These are phyloP conservation scores for Aplocera efformata DNA, from an alignment of 2,888 invertebrate genomes.

Conservation along the genomic window DNA sequence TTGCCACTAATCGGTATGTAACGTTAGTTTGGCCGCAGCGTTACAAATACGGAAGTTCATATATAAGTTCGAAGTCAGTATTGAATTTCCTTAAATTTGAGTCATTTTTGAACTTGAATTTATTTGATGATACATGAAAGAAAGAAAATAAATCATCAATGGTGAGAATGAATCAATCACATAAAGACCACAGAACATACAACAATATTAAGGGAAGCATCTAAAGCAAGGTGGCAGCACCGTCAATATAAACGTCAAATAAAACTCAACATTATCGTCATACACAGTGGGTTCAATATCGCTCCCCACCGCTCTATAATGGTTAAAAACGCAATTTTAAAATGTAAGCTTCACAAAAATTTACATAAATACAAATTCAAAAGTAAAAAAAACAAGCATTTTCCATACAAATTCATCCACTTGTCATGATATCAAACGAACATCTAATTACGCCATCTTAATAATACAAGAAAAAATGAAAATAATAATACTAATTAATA, in stretches of 20 bases:
- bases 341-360: slow-evolving; percentile 61
- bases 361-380: slow-evolving; percentile 53
- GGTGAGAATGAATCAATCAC: slow-evolving; percentile 28
- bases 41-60: too few relatives aligned
- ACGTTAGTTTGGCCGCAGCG: too few relatives aligned
- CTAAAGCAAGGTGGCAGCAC: slow-evolving; percentile 48
- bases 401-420: slow-evolving; percentile 59
- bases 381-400: slow-evolving; percentile 56
- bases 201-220: slow-evolving; percentile 46
- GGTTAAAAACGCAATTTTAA: slow-evolving; percentile 48
- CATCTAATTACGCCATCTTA: slow-evolving; percentile 78
- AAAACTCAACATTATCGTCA: slow-evolving; percentile 40
- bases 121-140: too few relatives aligned
- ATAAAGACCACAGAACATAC: slow-evolving; percentile 26
- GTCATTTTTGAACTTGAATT: too few relatives aligned
- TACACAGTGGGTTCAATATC: slow-evolving; percentile 13
- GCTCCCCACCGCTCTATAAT: slow-evolving; percentile 22
- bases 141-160: too few relatives aligned
- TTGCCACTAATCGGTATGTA: too few relatives aligned
- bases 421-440: slow-evolving; percentile 76
- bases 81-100: too few relatives aligned
- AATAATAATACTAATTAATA: slow-evolving; percentile 57
- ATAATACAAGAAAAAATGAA: slow-evolving; percentile 51
- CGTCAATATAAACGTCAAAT: slow-evolving; percentile 52
- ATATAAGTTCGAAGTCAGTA: too few relatives aligned